Percentiles rank a stretch among this genome's conserved stretches.
Evolutionary conservation across 1,140 invertebrate genomes (phyloP).

Genomic region (Ruditapes philippinarum): DNA sequence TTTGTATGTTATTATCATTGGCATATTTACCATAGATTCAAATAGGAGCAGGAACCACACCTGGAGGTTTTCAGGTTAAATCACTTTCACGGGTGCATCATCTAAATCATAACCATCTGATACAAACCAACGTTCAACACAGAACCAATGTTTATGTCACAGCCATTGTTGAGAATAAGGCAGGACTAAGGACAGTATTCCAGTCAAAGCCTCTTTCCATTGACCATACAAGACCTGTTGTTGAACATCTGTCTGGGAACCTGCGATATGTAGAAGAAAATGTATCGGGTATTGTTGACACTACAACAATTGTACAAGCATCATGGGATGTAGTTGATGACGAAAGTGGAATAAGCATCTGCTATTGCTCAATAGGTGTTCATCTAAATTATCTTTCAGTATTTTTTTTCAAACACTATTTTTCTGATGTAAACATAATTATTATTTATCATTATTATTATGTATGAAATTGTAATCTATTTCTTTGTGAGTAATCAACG

Average conservation of each 20-base stretch:
- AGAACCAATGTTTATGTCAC: conserved; percentile 54
- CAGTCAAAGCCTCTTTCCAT: conserved; percentile 33
- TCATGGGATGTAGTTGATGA: conserved; percentile 48
- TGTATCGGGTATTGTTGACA: not conserved
- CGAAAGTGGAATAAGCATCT: conserved; percentile 55
- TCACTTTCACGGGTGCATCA: conserved; percentile 20
- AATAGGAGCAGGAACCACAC: conserved; percentile 63
- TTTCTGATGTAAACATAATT: no score
- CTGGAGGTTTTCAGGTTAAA: conserved; percentile 56
- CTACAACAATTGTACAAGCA: not conserved
- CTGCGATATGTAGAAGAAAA: conserved; percentile 10
- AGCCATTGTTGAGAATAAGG: conserved; percentile 57
- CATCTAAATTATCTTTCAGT: no score
- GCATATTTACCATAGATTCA: no score
- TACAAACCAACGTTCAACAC: conserved; percentile 43
- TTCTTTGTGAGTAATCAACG: no score
- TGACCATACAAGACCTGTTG: conserved; percentile 56
- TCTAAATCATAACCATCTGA: conserved; percentile 23
- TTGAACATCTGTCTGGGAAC: not conserved
- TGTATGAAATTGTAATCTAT: no score
- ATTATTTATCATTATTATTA: no score
- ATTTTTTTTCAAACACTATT: no score
- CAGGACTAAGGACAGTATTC: conserved; percentile 53
- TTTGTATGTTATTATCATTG: no score
- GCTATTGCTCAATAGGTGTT: conserved; percentile 52